These are phyloP conservation scores for Caranx melampygus DNA, from an alignment of 2,113 vertebrate species.

Conservation along the genomic window DNA sequence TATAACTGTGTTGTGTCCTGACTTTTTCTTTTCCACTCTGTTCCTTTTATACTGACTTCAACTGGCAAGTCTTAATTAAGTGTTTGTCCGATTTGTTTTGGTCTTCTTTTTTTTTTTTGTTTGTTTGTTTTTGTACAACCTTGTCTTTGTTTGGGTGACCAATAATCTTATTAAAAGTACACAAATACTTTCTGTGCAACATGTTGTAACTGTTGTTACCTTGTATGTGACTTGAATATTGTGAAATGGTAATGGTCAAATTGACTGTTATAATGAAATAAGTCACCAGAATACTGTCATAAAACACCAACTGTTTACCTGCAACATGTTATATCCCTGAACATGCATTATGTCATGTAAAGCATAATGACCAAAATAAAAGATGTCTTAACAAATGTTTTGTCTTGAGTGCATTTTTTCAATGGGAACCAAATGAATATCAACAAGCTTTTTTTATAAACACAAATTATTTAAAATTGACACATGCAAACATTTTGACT, in stretches of 20 bases:
- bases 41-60: conserved; percentile 76
- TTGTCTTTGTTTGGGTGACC: conserved; percentile 72
- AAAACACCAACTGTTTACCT: conserved; percentile 72
- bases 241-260: conserved; percentile 82
- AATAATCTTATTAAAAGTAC: conserved; percentile 77
- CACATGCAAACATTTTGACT: neutral
- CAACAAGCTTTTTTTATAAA: neutral
- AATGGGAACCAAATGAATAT: neutral
- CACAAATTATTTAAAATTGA: neutral
- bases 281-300: conserved; percentile 74
- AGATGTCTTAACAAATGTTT: conserved; percentile 73
- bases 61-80: conserved; percentile 73
- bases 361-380: conserved; percentile 85
- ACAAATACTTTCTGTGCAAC: conserved; percentile 76
- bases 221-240: conserved; percentile 84
- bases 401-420: conserved; percentile 42
- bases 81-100: conserved; percentile 73
- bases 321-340: conserved; percentile 78
- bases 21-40: conserved; percentile 73
- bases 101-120: conserved; percentile 58
- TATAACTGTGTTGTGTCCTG: conserved; percentile 79
- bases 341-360: conserved; percentile 82
- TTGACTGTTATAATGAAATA: conserved; percentile 71
- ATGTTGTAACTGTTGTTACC: conserved; percentile 74
- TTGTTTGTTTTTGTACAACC: conserved; percentile 76